Evolutionary conservation across 2,888 invertebrate species (phyloP).

Genomic region (Molorchus minor): DNA sequence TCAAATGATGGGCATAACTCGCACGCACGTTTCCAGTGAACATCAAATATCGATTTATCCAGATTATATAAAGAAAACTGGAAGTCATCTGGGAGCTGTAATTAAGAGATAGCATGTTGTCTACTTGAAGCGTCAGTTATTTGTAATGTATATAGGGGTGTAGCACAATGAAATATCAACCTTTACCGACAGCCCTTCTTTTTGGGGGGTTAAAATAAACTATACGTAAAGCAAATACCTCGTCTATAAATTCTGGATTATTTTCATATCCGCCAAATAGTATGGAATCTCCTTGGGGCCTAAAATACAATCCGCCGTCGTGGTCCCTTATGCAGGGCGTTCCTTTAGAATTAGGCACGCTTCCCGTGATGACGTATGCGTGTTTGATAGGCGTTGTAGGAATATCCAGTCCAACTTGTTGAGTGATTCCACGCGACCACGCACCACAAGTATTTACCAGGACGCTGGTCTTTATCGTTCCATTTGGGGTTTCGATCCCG

Average conservation of each 20-base stretch:
- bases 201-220: too few relatives aligned
- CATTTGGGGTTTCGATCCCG: slow-evolving; percentile 80
- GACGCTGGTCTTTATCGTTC: slow-evolving; percentile 78
- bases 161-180: too few relatives aligned
- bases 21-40: slow-evolving; percentile 77
- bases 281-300: slow-evolving; percentile 84
- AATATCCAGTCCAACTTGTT: slow-evolving; percentile 73
- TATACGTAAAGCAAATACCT: too few relatives aligned
- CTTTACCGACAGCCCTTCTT: too few relatives aligned
- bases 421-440: slow-evolving; percentile 82
- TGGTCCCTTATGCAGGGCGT: slow-evolving; percentile 88
- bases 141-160: too few relatives aligned
- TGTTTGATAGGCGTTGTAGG: slow-evolving; percentile 88
- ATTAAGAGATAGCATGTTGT: too few relatives aligned
- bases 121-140: too few relatives aligned
- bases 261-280: slow-evolving; percentile 88
- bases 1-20: slow-evolving; percentile 79
- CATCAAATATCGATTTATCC: slow-evolving; percentile 85
- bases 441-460: slow-evolving; percentile 85
- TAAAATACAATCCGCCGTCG: slow-evolving; percentile 83
- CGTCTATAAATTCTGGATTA: slow-evolving; percentile 83
- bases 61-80: slow-evolving; percentile 87
- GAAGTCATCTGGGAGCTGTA: slow-evolving; percentile 76
- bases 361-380: slow-evolving; percentile 85
- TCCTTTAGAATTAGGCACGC: slow-evolving; percentile 76